Percentiles rank a stretch among this genome's conserved stretches.
Conservation (phyloP, 2,113 vertebrate species). For the Sarotherodon lohbergeri region DNA sequence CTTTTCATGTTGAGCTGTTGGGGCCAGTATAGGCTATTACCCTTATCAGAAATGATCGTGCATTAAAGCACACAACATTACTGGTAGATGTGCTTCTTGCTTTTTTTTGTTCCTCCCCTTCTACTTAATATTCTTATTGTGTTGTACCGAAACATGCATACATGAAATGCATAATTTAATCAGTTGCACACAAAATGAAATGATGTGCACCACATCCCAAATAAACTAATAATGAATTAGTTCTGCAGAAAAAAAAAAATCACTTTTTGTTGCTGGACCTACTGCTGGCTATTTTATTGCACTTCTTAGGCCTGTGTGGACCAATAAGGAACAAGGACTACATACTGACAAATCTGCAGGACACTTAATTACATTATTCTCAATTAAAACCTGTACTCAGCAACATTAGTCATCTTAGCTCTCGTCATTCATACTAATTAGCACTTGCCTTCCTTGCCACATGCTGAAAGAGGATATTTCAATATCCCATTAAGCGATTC, state of each 20-base stretch:
- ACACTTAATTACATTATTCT: constrained; percentile 76
- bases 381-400: constrained; percentile 77
- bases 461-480: constrained; percentile 74
- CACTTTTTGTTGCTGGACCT: background rate
- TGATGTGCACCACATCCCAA: background rate
- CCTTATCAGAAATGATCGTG: background rate
- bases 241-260: background rate
- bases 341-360: constrained; percentile 68
- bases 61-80: background rate
- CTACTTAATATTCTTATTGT: background rate
- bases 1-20: background rate
- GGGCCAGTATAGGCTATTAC: background rate
- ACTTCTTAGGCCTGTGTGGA: constrained; percentile 3
- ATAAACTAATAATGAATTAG: background rate
- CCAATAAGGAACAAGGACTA: constrained; percentile 57
- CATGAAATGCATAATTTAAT: background rate
- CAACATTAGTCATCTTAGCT: constrained; percentile 76
- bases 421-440: constrained; percentile 79
- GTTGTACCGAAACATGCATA: background rate
- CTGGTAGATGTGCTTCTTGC: background rate
- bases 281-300: constrained; percentile 14
- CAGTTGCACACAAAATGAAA: constrained; percentile 8
- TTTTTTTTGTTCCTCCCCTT: background rate
- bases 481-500: constrained; percentile 76
- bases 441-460: constrained; percentile 60